Evolutionary conservation across 2,797 vertebrate species (phyloP).

Genomic region (Sparidentex hasta): DNA sequence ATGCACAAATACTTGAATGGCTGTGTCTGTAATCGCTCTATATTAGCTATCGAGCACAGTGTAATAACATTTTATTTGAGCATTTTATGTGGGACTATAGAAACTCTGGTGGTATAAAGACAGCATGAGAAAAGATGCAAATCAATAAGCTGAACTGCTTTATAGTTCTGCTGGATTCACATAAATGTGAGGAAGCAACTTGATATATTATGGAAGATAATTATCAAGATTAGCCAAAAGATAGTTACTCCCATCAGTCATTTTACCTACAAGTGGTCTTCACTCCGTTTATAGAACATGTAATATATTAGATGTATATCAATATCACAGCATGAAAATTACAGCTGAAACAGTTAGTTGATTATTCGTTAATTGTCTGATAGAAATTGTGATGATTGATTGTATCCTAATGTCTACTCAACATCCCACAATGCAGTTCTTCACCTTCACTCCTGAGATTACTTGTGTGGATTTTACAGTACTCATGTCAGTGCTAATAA

Average conservation of each 20-base stretch:
- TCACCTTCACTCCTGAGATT: slow-evolving; percentile 20
- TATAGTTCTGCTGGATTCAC: neutral
- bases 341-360: neutral
- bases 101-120: neutral
- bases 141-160: neutral
- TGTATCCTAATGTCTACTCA: neutral
- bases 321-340: neutral
- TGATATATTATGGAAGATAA: neutral
- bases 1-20: slow-evolving; percentile 1
- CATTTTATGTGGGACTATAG: neutral
- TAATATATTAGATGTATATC: neutral
- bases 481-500: slow-evolving; percentile 13
- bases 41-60: neutral
- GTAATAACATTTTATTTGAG: neutral
- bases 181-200: neutral
- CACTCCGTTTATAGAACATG: neutral
- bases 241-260: no score
- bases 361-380: neutral
- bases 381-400: no score
- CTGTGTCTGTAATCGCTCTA: slow-evolving; percentile 40
- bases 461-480: neutral
- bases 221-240: neutral
- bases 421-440: slow-evolving; percentile 13
- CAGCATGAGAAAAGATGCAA: no score
- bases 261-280: neutral